phyloP scores from a whole-genome alignment of 2,888 invertebrate species.

The Ptilodon capucinus region DNA sequence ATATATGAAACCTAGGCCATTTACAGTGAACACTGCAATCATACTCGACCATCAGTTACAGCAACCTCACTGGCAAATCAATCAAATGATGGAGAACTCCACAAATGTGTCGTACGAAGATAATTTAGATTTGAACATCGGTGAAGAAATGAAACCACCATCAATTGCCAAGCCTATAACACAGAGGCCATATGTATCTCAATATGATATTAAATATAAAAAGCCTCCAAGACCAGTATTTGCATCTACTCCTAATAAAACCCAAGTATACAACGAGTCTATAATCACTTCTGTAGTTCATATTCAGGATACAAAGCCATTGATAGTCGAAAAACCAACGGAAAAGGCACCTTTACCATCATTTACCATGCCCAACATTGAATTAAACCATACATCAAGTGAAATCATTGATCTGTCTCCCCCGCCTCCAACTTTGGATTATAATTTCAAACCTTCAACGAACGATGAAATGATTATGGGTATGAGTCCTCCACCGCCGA shows the following conservation, averaged over 20 bases:
- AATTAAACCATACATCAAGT: conserved; percentile 58
- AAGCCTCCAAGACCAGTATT: conserved; percentile 50
- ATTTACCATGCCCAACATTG: conserved; percentile 55
- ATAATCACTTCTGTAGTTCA: conserved; percentile 78
- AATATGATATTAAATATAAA: conserved; percentile 46
- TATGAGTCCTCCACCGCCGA: conserved; percentile 79
- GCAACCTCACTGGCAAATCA: conserved; percentile 79
- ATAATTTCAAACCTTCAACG: conserved; percentile 68
- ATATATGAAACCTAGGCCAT: conserved; percentile 69
- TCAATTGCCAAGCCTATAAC: conserved; percentile 38
- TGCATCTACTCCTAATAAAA: conserved; percentile 43
- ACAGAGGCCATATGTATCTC: conserved; percentile 37
- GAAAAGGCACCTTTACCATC: conserved; percentile 60
- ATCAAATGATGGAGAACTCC: conserved; percentile 68
- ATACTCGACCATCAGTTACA: conserved; percentile 73
- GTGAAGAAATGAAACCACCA: conserved; percentile 62
- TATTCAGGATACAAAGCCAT: conserved; percentile 71
- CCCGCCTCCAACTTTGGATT: conserved; percentile 72
- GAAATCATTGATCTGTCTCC: conserved; percentile 78
- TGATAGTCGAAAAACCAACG: conserved; percentile 59
- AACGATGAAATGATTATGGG: conserved; percentile 81
- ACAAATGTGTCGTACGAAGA: conserved; percentile 71
- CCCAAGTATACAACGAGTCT: conserved; percentile 51
- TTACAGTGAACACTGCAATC: conserved; percentile 56
- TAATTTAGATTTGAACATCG: conserved; percentile 67